These are phyloP conservation scores for Hyposoter didymator DNA, from an alignment of 2,888 invertebrate genomes.

Conservation along the genomic window DNA sequence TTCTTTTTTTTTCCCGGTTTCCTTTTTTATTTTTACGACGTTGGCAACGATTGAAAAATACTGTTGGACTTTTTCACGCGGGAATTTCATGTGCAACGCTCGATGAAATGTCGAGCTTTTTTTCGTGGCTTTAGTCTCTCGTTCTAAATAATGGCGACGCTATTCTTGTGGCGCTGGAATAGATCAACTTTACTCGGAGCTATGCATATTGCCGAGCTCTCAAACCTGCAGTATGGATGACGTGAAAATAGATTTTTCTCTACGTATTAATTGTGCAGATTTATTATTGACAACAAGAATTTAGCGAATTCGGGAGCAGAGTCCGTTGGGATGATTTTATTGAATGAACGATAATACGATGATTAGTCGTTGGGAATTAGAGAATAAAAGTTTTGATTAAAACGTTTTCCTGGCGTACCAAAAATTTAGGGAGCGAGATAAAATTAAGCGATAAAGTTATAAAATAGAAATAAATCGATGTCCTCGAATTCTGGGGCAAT, in stretches of 20 bases:
- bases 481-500: not conserved
- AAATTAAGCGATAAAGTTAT: not conserved
- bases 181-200: not conserved
- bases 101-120: not conserved
- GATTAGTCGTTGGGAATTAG: too few species aligned
- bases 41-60: not conserved
- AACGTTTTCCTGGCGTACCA: not conserved
- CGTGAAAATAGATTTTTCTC: not conserved
- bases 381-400: not conserved
- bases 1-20: not conserved
- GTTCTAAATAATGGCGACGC: not conserved
- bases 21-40: not conserved
- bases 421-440: not conserved
- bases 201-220: not conserved
- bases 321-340: not conserved
- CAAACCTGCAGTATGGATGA: not conserved
- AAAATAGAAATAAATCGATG: not conserved
- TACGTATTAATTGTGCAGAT: not conserved
- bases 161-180: not conserved
- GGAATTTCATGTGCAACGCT: not conserved
- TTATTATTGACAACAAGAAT: not conserved
- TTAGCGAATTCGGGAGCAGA: not conserved
- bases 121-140: not conserved
- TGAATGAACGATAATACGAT: not conserved
- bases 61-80: not conserved